Evolutionary conservation across 1,140 invertebrate genomes (phyloP), one percentile per base, ranked within the genome.

Genomic region (Apis florea): DNA sequence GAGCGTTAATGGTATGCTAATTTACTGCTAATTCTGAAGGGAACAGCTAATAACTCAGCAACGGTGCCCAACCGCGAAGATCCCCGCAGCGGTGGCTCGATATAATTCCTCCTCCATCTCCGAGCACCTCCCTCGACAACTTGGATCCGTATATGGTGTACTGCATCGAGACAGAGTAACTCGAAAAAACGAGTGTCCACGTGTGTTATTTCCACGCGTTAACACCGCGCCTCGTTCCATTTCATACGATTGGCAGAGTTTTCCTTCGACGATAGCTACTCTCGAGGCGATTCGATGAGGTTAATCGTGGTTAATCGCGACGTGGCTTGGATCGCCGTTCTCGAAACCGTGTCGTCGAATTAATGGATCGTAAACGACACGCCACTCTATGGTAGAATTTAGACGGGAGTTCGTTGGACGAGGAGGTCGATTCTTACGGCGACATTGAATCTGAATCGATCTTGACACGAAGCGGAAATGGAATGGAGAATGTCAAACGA

Each of bases 11-110:
- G 83, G 84, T 88, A 89, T 89, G 86, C 86, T 90, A 90, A 90
- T 90, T 89, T 82, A 76, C 76, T 76, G 84, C 84, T 90, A 89
- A 90, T 90, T 88, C 86, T 87, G 74, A 85, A 86, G 83, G 83
- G 89, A 90, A 88, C 87, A 83, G 84, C 83, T 89, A 89, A 90
- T 90, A 90, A 88, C 74, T 90, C 88, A 86, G 79, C 83, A 79
- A 64, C 59, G 63, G 70, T 47, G 47, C 31, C 61, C 77, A 79
- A 81, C 78, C 84, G 58, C 64, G 63, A 69, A 76, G 81, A 83
- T 79, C 53, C 54, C 31, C 31, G 31, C 31, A 40, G 56, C 13
- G 15, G 63, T 26, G 26, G 31, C 26, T 54, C 81, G 61, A 83
- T 82, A 75, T 86, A 79, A 86, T 82, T 87, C 71, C 61, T 40